Evolutionary conservation across 2,888 invertebrate species (phyloP).

Genomic region (Zygothrica quintamaculata): DNA sequence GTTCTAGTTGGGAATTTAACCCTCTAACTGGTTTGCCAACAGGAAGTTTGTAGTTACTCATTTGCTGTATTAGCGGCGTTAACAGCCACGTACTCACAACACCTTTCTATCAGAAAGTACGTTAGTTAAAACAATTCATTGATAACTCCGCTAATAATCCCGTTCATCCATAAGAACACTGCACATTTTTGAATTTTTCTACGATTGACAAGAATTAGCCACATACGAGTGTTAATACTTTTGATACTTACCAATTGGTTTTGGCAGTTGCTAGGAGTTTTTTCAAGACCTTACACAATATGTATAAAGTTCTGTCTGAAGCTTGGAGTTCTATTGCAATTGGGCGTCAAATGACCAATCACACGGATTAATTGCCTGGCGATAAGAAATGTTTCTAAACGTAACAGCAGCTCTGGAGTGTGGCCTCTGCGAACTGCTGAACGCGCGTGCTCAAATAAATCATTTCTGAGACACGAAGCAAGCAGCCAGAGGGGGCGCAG

Average conservation of each 20-base stretch:
- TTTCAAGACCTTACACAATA: neutral
- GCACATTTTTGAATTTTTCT: too few species aligned
- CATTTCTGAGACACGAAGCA: constrained; percentile 72
- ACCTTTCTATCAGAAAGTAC: too few species aligned
- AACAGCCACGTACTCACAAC: too few species aligned
- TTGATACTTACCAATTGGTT: constrained; percentile 1
- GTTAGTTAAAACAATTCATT: too few species aligned
- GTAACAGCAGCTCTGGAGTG: constrained; percentile 43
- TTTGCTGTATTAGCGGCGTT: too few species aligned
- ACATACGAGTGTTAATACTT: neutral
- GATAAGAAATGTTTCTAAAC: constrained; percentile 55
- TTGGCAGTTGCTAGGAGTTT: neutral
- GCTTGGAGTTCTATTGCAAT: constrained; percentile 21
- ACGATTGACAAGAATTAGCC: too few species aligned
- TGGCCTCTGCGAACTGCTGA: constrained; percentile 44
- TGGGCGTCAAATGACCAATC: constrained; percentile 74
- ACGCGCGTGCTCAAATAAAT: constrained; percentile 84
- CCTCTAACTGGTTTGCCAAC: constrained; percentile 34
- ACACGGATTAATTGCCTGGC: constrained; percentile 67
- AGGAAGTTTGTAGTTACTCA: constrained; percentile 54
- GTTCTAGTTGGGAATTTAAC: constrained; percentile 50
- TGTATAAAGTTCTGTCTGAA: constrained; percentile 7
- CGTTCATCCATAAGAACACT: too few species aligned
- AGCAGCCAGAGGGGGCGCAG: constrained; percentile 33
- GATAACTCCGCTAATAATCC: too few species aligned